These are phyloP conservation scores for Ornithoptera alexandrae DNA, from an alignment of 2,888 invertebrate genomes.

Conservation along the genomic window DNA sequence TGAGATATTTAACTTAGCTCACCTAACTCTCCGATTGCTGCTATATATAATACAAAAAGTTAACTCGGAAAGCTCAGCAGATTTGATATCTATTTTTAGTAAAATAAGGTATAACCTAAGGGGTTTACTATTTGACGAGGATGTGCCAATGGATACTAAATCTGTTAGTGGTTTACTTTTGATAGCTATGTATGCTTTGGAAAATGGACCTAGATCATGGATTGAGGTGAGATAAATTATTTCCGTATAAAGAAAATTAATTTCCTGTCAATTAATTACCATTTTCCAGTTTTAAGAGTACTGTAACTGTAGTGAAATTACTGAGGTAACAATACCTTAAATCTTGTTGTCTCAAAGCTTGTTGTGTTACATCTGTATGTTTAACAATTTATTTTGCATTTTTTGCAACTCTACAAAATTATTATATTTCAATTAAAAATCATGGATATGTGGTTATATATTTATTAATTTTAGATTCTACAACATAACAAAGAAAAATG, in stretches of 20 bases:
- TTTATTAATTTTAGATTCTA: conserved; percentile 42
- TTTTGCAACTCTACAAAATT: too few species aligned
- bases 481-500: conserved; percentile 27
- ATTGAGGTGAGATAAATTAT: conserved; percentile 46
- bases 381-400: too few species aligned
- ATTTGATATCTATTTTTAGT: conserved; percentile 40
- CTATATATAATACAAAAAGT: conserved; percentile 58
- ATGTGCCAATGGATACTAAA: conserved; percentile 83
- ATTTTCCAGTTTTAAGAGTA: too few species aligned
- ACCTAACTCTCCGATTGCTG: conserved; percentile 52
- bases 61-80: conserved; percentile 33
- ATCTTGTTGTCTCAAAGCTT: too few species aligned
- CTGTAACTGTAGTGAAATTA: too few species aligned
- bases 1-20: conserved; percentile 56
- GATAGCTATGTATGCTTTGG: conserved; percentile 67
- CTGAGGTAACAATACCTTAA: too few species aligned
- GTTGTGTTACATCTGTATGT: too few species aligned
- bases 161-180: conserved; percentile 81
- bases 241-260: conserved; percentile 20
- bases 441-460: too few species aligned
- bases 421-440: too few species aligned
- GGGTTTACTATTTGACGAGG: conserved; percentile 62
- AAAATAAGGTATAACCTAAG: conserved; percentile 44
- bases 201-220: conserved; percentile 55
- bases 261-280: background rate